Percentiles rank a stretch among this genome's conserved stretches.
These are phyloP conservation scores for Montipora capricornis DNA, from an alignment of 64 coral and sea anemone species.

Conservation along the genomic window DNA sequence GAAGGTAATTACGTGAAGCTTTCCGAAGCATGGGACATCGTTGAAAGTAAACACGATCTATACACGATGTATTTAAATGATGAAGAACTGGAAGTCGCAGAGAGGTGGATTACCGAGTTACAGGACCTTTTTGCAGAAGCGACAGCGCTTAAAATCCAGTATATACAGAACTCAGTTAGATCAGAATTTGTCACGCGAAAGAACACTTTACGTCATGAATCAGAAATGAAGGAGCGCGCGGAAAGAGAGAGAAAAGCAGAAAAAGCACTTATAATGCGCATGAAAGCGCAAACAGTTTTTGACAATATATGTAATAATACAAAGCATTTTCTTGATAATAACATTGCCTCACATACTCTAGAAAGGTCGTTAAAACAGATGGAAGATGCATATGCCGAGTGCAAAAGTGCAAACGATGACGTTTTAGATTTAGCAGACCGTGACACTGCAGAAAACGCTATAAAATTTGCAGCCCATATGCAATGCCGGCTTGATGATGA, in stretches of 20 bases:
- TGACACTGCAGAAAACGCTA: conserved; percentile 45
- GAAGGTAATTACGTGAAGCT: conserved; percentile 3
- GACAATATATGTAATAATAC: background rate
- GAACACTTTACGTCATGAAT: conserved; percentile 30
- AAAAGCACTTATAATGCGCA: conserved; percentile 1
- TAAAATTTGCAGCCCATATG: conserved; percentile 31
- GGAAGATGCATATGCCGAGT: conserved; percentile 43
- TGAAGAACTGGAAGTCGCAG: conserved; percentile 20
- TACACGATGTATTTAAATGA: conserved; percentile 4
- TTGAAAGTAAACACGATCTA: conserved; percentile 42
- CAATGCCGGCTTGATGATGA: conserved; percentile 18
- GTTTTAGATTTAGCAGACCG: conserved; percentile 18
- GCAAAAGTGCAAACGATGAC: conserved; percentile 28
- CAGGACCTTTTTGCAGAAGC: conserved; percentile 50
- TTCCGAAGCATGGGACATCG: conserved; percentile 9
- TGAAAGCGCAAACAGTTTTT: background rate
- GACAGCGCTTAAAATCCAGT: conserved; percentile 35
- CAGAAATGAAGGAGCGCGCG: conserved; percentile 13
- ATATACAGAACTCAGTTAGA: conserved; percentile 38
- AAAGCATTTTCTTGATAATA: background rate
- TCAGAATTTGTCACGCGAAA: background rate
- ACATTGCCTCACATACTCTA: background rate
- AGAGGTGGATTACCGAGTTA: background rate
- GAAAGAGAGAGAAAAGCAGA: conserved; percentile 5
- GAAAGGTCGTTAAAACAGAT: conserved; percentile 4